phyloP scores from a whole-genome alignment of 2,888 invertebrate genomes.

The Scaptomyza parva region DNA sequence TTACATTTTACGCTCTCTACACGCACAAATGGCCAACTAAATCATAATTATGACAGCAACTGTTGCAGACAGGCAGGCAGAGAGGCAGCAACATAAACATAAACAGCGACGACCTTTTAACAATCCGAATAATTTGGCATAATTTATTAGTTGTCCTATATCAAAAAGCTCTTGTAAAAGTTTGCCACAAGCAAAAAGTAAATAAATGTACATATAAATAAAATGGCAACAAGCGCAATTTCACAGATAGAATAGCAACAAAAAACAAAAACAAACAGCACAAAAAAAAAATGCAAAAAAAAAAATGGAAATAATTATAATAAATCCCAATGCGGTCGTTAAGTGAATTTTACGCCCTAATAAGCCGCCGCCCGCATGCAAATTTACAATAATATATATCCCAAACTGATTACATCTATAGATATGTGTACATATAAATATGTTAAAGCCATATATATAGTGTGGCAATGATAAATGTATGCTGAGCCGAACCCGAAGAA shows the following conservation, averaged over 20 bases:
- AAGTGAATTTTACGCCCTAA: slow-evolving; percentile 70
- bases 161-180: slow-evolving; percentile 43
- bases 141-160: slow-evolving; percentile 65
- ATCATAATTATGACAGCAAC: slow-evolving; percentile 71
- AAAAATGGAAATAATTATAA: background rate
- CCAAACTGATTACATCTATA: slow-evolving; percentile 36
- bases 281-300: background rate
- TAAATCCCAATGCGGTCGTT: slow-evolving; percentile 55
- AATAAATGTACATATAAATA: background rate
- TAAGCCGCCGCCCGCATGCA: slow-evolving; percentile 36
- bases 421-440: slow-evolving; percentile 6
- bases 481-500: no score
- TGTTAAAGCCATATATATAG: no score
- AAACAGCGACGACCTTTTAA: slow-evolving; percentile 56
- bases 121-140: slow-evolving; percentile 67
- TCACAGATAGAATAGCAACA: slow-evolving; percentile 31
- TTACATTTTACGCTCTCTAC: slow-evolving; percentile 30
- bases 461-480: no score
- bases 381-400: slow-evolving; percentile 16
- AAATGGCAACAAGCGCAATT: slow-evolving; percentile 22
- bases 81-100: slow-evolving; percentile 32
- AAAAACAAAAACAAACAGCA: slow-evolving; percentile 24
- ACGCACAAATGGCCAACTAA: slow-evolving; percentile 57
- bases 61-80: slow-evolving; percentile 44
- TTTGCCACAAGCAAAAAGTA: slow-evolving; percentile 32